Percentiles rank a stretch among this genome's conserved stretches.
Evolutionary conservation across 1,140 invertebrate genomes (phyloP).

Genomic region (Varroa destructor): DNA sequence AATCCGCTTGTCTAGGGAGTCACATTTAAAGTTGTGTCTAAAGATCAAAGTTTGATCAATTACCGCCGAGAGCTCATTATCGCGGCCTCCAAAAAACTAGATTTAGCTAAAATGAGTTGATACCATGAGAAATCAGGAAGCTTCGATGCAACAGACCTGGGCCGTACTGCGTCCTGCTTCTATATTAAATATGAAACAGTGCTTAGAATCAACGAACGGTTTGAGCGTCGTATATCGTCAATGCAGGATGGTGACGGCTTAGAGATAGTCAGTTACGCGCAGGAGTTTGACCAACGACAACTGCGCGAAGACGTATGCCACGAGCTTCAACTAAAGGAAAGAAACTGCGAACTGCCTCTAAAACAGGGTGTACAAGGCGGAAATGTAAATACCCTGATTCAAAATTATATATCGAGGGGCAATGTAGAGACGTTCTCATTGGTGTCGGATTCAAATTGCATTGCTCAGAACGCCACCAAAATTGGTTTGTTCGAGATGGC

Average conservation of each 20-base stretch:
- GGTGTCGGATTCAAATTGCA: conserved; percentile 80
- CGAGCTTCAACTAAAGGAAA: conserved; percentile 44
- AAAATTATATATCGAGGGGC: conserved; percentile 70
- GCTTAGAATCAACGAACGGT: conserved; percentile 62
- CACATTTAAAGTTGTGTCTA: conserved; percentile 51
- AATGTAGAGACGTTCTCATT: conserved; percentile 72
- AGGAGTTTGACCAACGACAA: conserved; percentile 81
- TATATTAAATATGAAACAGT: conserved; percentile 96
- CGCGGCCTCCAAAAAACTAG: conserved; percentile 62
- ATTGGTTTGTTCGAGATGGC: conserved; percentile 92
- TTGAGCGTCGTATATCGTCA: conserved; percentile 49
- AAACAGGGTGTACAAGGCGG: conserved; percentile 71
- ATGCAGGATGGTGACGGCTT: conserved; percentile 80
- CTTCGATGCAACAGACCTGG: conserved; percentile 70
- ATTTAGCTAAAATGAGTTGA: conserved; percentile 85
- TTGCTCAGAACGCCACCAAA: conserved; percentile 69
- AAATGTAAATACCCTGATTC: conserved; percentile 94
- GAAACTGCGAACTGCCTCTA: conserved; percentile 57
- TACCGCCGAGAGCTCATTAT: conserved; percentile 63
- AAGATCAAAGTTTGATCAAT: conserved; percentile 59
- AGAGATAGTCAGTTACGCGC: conserved; percentile 69
- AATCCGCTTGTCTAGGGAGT: conserved; percentile 87
- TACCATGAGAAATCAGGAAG: conserved; percentile 70
- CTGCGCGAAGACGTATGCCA: conserved; percentile 84
- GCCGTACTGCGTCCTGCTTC: conserved; percentile 88